A percentile compares a stretch with the other conserved stretches of the same genome.
These are phyloP conservation scores for Antheraea assamensis DNA, from an alignment of 2,888 invertebrate genomes.

Conservation along the genomic window DNA sequence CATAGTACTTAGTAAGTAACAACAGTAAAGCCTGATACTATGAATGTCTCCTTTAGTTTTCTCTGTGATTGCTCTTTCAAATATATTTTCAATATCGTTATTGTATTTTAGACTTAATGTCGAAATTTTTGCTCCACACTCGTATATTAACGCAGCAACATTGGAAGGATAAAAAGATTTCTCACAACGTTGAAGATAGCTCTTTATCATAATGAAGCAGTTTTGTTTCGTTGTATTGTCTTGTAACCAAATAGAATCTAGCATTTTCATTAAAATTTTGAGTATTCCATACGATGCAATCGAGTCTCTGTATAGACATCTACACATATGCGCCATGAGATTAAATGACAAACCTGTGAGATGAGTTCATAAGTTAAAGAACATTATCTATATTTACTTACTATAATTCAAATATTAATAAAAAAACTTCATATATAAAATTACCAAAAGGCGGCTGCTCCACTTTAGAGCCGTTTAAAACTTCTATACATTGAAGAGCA, in stretches of 20 bases:
- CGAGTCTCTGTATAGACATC: slow-evolving; percentile 62
- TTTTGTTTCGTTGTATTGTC: slow-evolving; percentile 61
- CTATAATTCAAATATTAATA: background rate
- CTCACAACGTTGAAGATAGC: slow-evolving; percentile 64
- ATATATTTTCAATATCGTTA: slow-evolving; percentile 43
- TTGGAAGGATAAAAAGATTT: slow-evolving; percentile 64
- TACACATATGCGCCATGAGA: slow-evolving; percentile 68
- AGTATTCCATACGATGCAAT: slow-evolving; percentile 58
- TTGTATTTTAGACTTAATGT: slow-evolving; percentile 47
- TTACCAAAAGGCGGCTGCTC: slow-evolving; percentile 63
- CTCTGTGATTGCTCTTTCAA: slow-evolving; percentile 51
- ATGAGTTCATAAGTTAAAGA: slow-evolving; percentile 21
- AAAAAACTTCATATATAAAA: slow-evolving; percentile 9
- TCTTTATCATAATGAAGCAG: slow-evolving; percentile 69
- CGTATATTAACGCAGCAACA: slow-evolving; percentile 65
- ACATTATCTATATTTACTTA: background rate
- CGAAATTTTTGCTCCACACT: slow-evolving; percentile 66
- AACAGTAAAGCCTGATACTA: slow-evolving; percentile 63
- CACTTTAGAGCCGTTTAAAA: slow-evolving; percentile 49
- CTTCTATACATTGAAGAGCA: slow-evolving; percentile 57
- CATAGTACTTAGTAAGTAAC: slow-evolving; percentile 57
- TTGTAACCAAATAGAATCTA: slow-evolving; percentile 57
- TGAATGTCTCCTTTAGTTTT: slow-evolving; percentile 59
- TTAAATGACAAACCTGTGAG: slow-evolving; percentile 62
- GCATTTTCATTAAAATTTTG: slow-evolving; percentile 53